phyloP scores from a whole-genome alignment of 2,113 vertebrate species.

The Cyanocitta stelleri region DNA sequence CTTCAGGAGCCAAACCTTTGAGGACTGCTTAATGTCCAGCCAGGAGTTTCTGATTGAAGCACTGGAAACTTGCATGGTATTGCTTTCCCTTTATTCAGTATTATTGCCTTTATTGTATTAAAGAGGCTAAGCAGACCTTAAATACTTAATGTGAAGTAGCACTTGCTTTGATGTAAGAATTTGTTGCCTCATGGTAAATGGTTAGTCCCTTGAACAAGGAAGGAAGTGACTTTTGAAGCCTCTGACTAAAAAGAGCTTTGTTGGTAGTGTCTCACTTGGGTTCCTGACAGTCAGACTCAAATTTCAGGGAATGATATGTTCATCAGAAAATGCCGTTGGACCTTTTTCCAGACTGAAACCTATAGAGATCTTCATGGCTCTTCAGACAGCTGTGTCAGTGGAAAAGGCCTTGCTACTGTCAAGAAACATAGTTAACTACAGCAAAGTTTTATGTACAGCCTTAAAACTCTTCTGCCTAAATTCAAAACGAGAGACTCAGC shows the following conservation, averaged over 20 bases:
- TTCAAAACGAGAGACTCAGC: neutral
- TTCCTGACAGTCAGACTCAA: neutral
- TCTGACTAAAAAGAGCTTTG: neutral
- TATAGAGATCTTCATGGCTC: neutral
- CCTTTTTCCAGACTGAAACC: neutral
- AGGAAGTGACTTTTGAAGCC: neutral
- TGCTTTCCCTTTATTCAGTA: neutral
- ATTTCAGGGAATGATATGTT: neutral
- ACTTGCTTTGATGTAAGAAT: neutral
- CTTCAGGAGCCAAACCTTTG: neutral
- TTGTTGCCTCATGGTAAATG: neutral
- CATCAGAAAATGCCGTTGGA: neutral
- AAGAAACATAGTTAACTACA: neutral
- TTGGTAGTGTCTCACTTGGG: neutral
- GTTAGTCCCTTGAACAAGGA: neutral
- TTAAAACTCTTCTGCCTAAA: neutral
- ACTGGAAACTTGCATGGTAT: neutral
- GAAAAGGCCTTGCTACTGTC: neutral
- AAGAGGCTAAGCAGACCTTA: neutral
- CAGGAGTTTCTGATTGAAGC: neutral
- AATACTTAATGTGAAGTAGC: neutral
- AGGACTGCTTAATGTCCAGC: neutral
- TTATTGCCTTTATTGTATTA: neutral
- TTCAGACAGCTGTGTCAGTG: neutral
- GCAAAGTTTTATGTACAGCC: neutral